These are phyloP conservation scores for Aegotheles bennettii DNA, from an alignment of 2,113 vertebrate species.

Conservation along the genomic window DNA sequence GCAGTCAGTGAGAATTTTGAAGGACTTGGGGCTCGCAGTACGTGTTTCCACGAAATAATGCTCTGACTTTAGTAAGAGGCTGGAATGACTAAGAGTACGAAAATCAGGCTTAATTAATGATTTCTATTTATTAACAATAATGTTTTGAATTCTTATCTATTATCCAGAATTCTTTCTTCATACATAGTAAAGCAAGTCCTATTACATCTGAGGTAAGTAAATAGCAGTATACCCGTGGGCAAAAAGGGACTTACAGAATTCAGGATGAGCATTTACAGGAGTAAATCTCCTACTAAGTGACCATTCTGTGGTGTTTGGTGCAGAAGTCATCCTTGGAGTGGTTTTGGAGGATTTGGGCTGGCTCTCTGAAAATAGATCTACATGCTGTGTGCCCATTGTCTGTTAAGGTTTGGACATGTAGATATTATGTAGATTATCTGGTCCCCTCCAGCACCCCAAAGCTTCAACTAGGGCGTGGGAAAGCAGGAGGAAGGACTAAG, in stretches of 20 bases:
- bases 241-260: not conserved
- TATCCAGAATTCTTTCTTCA: not conserved
- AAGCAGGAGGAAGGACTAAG: not conserved
- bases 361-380: not conserved
- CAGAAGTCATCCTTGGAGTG: not conserved
- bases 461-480: fast-evolving
- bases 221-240: not conserved
- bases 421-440: fast-evolving
- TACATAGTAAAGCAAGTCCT: not conserved
- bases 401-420: not conserved
- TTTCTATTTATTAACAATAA: not conserved
- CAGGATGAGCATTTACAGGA: not conserved
- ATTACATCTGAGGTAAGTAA: not conserved
- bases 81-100: not conserved
- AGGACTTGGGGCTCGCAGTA: not conserved
- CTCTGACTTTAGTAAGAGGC: not conserved
- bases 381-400: not conserved
- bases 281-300: not conserved
- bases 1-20: not conserved
- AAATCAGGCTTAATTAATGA: not conserved
- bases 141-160: not conserved
- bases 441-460: not conserved
- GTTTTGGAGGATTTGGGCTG: not conserved
- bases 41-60: not conserved
- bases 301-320: not conserved